These are phyloP conservation scores for Leptarthrus brevirostris DNA, from an alignment of 2,888 invertebrate species.

Conservation along the genomic window DNA sequence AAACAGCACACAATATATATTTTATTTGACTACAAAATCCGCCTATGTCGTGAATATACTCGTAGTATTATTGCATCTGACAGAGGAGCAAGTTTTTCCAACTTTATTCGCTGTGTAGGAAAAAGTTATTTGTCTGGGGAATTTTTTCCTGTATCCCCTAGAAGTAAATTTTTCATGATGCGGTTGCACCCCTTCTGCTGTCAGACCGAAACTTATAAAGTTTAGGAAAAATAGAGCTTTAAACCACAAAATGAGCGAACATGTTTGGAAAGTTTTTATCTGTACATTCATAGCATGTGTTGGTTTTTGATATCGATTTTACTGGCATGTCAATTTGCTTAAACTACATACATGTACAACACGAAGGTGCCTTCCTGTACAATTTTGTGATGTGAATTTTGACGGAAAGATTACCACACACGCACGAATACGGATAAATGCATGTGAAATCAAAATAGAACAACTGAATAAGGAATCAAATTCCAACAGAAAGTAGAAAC, in stretches of 20 bases:
- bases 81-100: too few relatives aligned
- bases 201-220: not conserved
- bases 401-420: too few relatives aligned
- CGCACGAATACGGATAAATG: too few relatives aligned
- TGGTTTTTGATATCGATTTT: slow-evolving; percentile 30
- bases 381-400: not conserved
- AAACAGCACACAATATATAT: too few relatives aligned
- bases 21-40: too few relatives aligned
- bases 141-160: slow-evolving; percentile 22
- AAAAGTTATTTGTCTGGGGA: slow-evolving; percentile 44
- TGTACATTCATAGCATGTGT: not conserved
- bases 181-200: slow-evolving; percentile 15
- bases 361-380: not conserved
- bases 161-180: slow-evolving; percentile 44
- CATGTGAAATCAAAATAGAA: too few relatives aligned
- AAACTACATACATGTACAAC: not conserved
- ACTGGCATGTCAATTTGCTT: slow-evolving; percentile 28
- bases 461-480: too few relatives aligned
- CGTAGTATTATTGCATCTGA: too few relatives aligned
- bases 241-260: slow-evolving; percentile 1
- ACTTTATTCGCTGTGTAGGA: not conserved
- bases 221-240: not conserved
- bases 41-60: too few relatives aligned
- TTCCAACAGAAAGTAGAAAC: too few relatives aligned
- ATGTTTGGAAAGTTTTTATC: slow-evolving; percentile 20